phyloP scores from a whole-genome alignment of 2,113 vertebrate species.

The Indri indri region DNA sequence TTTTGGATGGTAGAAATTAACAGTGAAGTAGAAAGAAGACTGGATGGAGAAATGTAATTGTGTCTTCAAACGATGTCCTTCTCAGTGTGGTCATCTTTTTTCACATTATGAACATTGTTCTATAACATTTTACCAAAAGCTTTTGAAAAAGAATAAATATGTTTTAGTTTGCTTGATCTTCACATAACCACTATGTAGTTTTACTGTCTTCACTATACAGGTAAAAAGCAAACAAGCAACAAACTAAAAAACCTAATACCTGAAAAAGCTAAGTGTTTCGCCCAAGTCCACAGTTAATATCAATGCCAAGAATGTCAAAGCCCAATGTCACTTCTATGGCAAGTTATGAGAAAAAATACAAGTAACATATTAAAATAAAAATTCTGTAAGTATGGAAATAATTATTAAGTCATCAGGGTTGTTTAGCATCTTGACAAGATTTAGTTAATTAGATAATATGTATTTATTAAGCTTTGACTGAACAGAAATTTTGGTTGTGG shows the following conservation, averaged over 20 bases:
- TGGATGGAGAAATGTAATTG: background rate
- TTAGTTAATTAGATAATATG: background rate
- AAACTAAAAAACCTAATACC: background rate
- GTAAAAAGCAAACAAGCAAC: background rate
- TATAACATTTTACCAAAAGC: background rate
- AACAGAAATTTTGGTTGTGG: background rate
- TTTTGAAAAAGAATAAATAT: slow-evolving; percentile 10
- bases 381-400: background rate
- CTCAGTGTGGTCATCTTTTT: background rate
- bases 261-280: slow-evolving; percentile 14
- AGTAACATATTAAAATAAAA: slow-evolving; percentile 39
- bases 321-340: background rate
- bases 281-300: background rate
- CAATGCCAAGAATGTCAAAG: slow-evolving; percentile 1
- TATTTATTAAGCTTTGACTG: background rate
- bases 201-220: background rate
- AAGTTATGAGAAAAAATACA: background rate
- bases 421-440: background rate
- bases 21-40: slow-evolving; percentile 35
- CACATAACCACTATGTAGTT: background rate
- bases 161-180: background rate
- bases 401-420: background rate
- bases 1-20: slow-evolving; percentile 3
- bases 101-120: background rate
- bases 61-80: background rate